These are phyloP conservation scores for Synanthedon tipuliformis DNA, from an alignment of 2,888 invertebrate species.

Conservation along the genomic window DNA sequence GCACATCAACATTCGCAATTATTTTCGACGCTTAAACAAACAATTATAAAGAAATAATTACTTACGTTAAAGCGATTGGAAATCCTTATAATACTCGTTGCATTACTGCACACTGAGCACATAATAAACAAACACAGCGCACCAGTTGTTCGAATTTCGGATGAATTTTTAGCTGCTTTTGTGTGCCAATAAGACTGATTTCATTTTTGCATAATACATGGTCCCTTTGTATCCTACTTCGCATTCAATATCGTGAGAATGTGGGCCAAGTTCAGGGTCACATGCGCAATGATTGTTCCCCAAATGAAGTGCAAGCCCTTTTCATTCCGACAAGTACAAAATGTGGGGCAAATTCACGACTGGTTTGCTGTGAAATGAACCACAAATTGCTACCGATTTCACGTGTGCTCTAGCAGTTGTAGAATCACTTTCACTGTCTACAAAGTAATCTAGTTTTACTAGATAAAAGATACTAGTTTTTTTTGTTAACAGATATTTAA, in stretches of 20 bases:
- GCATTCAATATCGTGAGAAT: constrained; percentile 50
- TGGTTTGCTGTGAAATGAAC: constrained; percentile 28
- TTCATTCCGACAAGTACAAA: constrained; percentile 18
- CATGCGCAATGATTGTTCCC: constrained; percentile 5
- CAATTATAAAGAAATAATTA: not conserved
- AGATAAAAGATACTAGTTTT: constrained; percentile 6
- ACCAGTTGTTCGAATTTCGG: not conserved
- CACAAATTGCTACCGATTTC: constrained; percentile 22
- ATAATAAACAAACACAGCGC: not conserved
- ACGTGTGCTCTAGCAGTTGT: constrained; percentile 3
- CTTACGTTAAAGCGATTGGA: not conserved
- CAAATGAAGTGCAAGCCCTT: constrained; percentile 13
- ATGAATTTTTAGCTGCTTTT: not conserved
- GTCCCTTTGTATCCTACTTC: constrained; percentile 33
- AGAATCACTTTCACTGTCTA: constrained; percentile 7
- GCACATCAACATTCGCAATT: not conserved
- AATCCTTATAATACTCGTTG: not conserved
- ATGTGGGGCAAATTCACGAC: constrained; percentile 22
- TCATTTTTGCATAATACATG: constrained; percentile 33
- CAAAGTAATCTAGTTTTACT: constrained; percentile 12
- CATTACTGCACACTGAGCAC: not conserved
- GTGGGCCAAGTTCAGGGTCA: constrained; percentile 59
- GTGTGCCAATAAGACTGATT: constrained; percentile 22
- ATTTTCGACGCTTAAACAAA: not conserved
- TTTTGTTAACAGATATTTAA: not conserved